Evolutionary conservation across 2,888 invertebrate genomes (phyloP), one percentile per base, ranked within the genome.

Genomic region (Choristoneura rosaceana): DNA sequence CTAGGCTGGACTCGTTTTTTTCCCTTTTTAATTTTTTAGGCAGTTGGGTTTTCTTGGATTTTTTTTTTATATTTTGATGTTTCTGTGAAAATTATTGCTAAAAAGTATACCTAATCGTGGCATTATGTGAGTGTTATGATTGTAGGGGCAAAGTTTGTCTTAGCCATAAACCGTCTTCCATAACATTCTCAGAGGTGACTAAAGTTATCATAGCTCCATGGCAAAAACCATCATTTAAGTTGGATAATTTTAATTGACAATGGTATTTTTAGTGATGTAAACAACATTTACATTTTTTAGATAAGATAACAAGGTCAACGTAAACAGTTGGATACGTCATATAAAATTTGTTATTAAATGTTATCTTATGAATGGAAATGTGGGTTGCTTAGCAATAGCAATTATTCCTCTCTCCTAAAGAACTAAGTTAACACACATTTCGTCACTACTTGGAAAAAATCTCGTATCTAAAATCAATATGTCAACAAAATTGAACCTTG

Each of bases 231-330:
- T 25, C 43, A 15, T 62, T 33, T 5, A 10, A 10, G 52, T 17
- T 4, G 9, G 52, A 55, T 69, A 34, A 17, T 2, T 63, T 17
- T n/a, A 4, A 38, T 70, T 17, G 45, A 38, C n/a, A 8, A 63
- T 63, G 33, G 63, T 3, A n/a, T 38, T 15, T 14, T 14, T 45
- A 17, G 15, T 58, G 34, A 64, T 15, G 58, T 64, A n/a, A 15
- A 59, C 45, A 47, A 55, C 12, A 55, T 10, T 25, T 55, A 55
- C 25, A 10, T 3, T 10, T 25, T 55, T 3, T 25, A 15, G 9
- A 47, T 58, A 38, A 47, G 70, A 70, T 70, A 70, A 70, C 58
- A n/a, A 59, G 70, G 70, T 64, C 64, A 70, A 45, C 33, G 34
- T 58, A 63, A 63, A 47, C 58, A 58, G 8, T 41, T 38, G 1